Percentiles rank a stretch among this genome's conserved stretches.
Conservation (phyloP, 2,888 invertebrate species). For the Drosophila nr. perissopoda region DNA sequence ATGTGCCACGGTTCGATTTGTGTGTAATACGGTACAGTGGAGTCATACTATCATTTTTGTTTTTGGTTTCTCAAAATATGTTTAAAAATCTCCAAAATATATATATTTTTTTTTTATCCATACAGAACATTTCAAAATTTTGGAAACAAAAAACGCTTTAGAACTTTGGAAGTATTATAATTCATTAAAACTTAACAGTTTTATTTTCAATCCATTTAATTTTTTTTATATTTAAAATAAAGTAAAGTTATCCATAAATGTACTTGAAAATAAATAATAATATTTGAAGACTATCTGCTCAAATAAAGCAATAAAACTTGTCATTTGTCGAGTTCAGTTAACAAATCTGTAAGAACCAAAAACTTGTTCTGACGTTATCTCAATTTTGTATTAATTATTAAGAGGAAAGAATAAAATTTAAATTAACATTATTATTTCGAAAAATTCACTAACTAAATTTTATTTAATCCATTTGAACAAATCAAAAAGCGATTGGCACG, state of each 20-base stretch:
- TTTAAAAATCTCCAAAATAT: neutral
- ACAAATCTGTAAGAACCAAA: neutral
- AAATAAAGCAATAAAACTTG: neutral
- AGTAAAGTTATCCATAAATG: neutral
- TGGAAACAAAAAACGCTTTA: too few relatives aligned
- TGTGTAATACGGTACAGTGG: neutral
- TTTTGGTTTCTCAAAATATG: neutral
- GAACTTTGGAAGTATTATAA: neutral
- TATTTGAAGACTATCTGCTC: neutral
- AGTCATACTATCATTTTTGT: neutral
- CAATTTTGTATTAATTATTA: neutral
- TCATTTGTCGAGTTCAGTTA: neutral
- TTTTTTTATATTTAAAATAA: neutral
- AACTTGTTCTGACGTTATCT: neutral
- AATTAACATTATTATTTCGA: too few relatives aligned
- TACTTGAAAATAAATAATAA: neutral
- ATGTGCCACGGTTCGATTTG: conserved; percentile 17
- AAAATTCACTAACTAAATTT: neutral
- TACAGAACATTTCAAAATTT: neutral
- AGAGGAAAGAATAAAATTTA: too few relatives aligned
- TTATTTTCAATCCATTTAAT: neutral
- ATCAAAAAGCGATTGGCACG: too few relatives aligned
- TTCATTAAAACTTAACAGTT: too few relatives aligned
- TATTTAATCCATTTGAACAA: too few relatives aligned
- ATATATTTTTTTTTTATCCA: neutral